Evolutionary conservation across 2,113 vertebrate species (phyloP).

Genomic region (Scatophagus argus): DNA sequence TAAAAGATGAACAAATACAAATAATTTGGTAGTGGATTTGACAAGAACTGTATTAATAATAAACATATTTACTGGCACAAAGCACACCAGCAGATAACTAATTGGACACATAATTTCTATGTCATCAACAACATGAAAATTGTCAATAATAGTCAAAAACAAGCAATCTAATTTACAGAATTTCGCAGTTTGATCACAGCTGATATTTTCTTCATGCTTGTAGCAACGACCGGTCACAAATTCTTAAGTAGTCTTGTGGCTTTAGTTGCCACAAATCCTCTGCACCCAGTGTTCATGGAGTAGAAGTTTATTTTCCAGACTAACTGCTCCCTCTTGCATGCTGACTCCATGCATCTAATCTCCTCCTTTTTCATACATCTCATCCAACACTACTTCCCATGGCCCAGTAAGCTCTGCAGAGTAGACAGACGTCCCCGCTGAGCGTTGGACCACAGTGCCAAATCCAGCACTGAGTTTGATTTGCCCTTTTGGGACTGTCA

Average conservation of each 20-base stretch:
- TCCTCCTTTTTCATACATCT: constrained; percentile 44
- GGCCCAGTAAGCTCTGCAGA: constrained; percentile 58
- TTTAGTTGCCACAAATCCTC: constrained; percentile 56
- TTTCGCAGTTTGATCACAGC: not conserved
- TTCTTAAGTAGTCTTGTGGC: constrained; percentile 28
- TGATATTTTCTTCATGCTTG: constrained; percentile 17
- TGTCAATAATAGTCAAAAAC: not conserved
- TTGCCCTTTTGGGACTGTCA: constrained; percentile 30
- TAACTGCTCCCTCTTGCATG: constrained; percentile 47
- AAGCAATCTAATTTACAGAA: not conserved
- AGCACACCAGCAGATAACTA: not conserved
- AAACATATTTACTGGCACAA: not conserved
- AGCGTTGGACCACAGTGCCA: constrained; percentile 43
- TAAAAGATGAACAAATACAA: not conserved
- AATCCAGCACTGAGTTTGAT: constrained; percentile 47
- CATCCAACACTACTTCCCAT: constrained; percentile 39
- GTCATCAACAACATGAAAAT: not conserved
- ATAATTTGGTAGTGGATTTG: not conserved
- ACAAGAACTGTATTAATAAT: too few species aligned
- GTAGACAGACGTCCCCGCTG: constrained; percentile 42
- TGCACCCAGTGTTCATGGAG: constrained; percentile 38
- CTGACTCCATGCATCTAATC: constrained; percentile 53
- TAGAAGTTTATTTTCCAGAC: constrained; percentile 60
- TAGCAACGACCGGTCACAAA: constrained; percentile 49
- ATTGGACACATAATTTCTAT: not conserved